Evolutionary conservation across 2,797 vertebrate genomes (phyloP).

Genomic region (Oophaga sylvatica): DNA sequence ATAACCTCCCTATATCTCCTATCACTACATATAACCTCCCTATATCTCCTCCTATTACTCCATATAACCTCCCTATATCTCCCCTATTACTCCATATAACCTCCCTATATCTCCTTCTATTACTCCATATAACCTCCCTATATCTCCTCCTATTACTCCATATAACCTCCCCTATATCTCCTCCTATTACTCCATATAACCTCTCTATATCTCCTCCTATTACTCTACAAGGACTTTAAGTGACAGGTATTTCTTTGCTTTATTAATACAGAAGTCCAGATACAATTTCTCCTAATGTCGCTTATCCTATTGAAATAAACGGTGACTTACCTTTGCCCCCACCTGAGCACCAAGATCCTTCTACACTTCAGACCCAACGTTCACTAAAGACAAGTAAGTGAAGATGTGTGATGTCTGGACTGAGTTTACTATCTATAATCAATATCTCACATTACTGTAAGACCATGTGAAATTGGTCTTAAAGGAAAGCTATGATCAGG

Average conservation of each 20-base stretch:
- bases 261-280: neutral
- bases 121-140: neutral
- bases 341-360: neutral
- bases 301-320: neutral
- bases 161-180: neutral
- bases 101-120: too few relatives aligned
- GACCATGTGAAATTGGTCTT: too few relatives aligned
- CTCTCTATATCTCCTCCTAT: too few relatives aligned
- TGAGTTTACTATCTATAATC: neutral
- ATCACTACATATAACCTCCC: too few relatives aligned
- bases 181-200: too few relatives aligned
- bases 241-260: neutral
- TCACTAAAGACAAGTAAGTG: neutral
- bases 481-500: too few relatives aligned
- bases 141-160: constrained; percentile 7
- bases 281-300: neutral
- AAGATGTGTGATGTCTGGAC: neutral
- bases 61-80: too few relatives aligned
- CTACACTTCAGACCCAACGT: neutral
- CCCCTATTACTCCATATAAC: too few relatives aligned
- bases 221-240: too few relatives aligned
- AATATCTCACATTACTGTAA: too few relatives aligned
- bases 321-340: constrained; percentile 7
- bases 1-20: too few relatives aligned
- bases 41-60: too few relatives aligned